Evolutionary conservation across 2,113 vertebrate genomes (phyloP), one percentile per base, ranked within the genome.

Genomic region (Chionomys nivalis): DNA sequence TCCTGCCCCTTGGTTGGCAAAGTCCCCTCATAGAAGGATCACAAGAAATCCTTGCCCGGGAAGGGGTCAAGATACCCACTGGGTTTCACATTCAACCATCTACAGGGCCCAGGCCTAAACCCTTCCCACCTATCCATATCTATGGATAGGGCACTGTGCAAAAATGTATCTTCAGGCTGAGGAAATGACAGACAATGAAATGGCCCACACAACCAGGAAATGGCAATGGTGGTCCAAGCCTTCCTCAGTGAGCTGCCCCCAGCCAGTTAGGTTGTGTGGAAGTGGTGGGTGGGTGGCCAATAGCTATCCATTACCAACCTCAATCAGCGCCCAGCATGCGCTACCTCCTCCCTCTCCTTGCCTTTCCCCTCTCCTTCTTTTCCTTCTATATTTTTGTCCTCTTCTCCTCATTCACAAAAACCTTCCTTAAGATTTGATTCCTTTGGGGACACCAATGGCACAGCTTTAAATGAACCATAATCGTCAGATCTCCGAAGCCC

Each of bases 1-100:
- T 94, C 79, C 87, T 96, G 96, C 79, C 95, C 90, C 90, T 92
- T 87, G 87, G 78, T 12, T 19, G 94, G 83, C 39, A 47, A 26
- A 75, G 24, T 36, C 44, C 83, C 77, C 47, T 68, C 79, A 7
- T 23, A 75, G 52, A 61, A 73, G 39, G 36, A 23, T 47, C 44
- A 12, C 79, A 52, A 49, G 58, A 49, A 89, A 75, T 92, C 95
- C 91, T 24, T 0, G 55, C 55, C 97, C 66, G 55, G 52, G 73
- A 75, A 94, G 73, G 81, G 68, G 14, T 77, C 66, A 4, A 39
- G 81, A 42, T 4, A 5, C 66, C 49, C 89, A 88, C 55, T 39
- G 33, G 52, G 47, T 49, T 76, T 52, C 36, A 12, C 42, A 26
- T 7, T 24, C 89, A 68, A 47, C 72, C n/a, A 73, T 65, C 93